Base-by-base conservation (phyloP, 2,888 invertebrate genomes). In the Cantharis flavilabris region DNA sequence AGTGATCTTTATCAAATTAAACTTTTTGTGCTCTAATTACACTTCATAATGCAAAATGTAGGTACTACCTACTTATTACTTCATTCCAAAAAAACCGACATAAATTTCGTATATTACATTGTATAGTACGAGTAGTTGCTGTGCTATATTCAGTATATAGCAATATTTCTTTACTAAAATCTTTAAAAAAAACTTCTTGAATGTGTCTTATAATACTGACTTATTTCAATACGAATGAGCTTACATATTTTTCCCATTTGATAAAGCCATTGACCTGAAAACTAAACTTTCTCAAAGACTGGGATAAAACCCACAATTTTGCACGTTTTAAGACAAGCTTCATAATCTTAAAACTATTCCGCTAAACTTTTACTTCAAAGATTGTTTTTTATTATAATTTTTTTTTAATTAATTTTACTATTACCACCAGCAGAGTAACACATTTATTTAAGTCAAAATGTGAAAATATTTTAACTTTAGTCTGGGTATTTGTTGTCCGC, bases 151-250 rank as follows among this genome's bases (percentile, higher is more conserved):
- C n/a, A 49, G 49, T 49, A 49, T 49, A 49, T 49, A 49, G n/a
- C n/a, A 49, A 49, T 49, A 49, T 49, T 49, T 49, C 49, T 49
- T 49, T 49, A 49, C 49, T 49, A 49, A 49, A 49, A 49, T 49
- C 49, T 49, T 49, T n/a, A 30, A 49, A 49, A 49, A 67, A 67
- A 26, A 67, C 23, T 67, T 26, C 26, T 67, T 67, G n/a, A 67
- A 67, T 67, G 65, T 67, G 65, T 67, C 26, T 67, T 67, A 67
- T 67, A 67, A 67, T 67, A 67, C 65, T 67, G 65, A 67, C 65
- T 67, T 67, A 67, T 67, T 67, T 67, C 65, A 67, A 67, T 67
- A 67, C 65, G 65, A 67, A 67, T 67, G 65, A 67, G 65, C 65
- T 67, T 67, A 67, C 65, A 67, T 67, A 67, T 67, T 67, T 67